Evolutionary conservation across 2,797 vertebrate species (phyloP), one percentile per base, ranked within the genome.

Genomic region (Miichthys miiuy): DNA sequence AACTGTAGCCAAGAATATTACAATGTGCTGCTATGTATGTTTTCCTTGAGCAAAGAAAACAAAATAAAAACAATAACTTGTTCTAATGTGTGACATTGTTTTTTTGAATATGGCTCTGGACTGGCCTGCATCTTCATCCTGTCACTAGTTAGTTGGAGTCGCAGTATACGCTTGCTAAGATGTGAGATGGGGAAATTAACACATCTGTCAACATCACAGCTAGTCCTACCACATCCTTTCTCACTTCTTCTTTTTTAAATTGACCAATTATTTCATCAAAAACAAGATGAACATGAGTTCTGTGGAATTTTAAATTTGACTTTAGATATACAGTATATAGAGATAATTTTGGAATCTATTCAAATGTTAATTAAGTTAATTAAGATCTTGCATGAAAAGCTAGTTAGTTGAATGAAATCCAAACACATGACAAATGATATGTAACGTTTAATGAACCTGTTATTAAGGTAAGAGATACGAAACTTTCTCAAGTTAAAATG

Each of bases 171-270:
- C 9, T 20, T 38, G 18, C 23, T 56, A 7, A 60, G 12, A 48
- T 13, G 9, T 51, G 74, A 0, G 34, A 30, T 13, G 0, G 2
- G 5, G 0, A 56, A 27, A 60, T 30, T 4, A 11, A 58, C 20
- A 69, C 14, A 41, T 62, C 27, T 72, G 30, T 77, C 51, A 80
- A 42, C 75, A 70, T 54, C 30, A 62, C 55, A 74, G 30, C 46
- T 50, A 7, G 2, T 13, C 67, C 44, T 42, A 77, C 83, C 81
- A 87, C 88, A 81, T 84, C 83, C 71, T 84, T 25, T 74, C 34
- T 65, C 51, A 79, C 58, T 75, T 80, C 61, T 76, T 20, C 61
- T 58, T 12, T 47, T 79, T 63, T 73, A 4, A 82, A 56, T 17
- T 16, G 56, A 8, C 27, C 41, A 44, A 20, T 23, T 21, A 30